Conservation (phyloP, 2,797 vertebrate species). For the Anabas testudineus region DNA sequence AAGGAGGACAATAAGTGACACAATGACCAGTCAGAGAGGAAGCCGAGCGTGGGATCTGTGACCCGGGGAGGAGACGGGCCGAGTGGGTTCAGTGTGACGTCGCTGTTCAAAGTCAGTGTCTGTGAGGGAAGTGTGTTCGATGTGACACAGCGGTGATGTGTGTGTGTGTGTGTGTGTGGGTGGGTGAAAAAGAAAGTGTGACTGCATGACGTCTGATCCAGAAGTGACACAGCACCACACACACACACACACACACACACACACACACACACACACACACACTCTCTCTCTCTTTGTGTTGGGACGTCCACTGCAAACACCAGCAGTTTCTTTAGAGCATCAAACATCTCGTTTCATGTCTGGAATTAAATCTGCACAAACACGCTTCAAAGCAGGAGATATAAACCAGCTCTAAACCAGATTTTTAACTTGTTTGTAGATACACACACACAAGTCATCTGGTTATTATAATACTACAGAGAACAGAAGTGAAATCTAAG, state of each 20-base stretch:
- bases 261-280: constrained; percentile 47
- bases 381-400: too few relatives aligned
- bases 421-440: too few relatives aligned
- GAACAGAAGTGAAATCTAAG: too few relatives aligned
- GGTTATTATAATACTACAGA: too few relatives aligned
- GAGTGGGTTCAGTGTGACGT: constrained; percentile 25
- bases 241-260: constrained; percentile 53
- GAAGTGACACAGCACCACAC: constrained; percentile 47
- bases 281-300: constrained; percentile 63
- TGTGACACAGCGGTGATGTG: constrained; percentile 29
- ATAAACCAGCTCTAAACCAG: too few relatives aligned
- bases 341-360: too few relatives aligned
- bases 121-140: neutral
- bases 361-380: too few relatives aligned
- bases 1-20: neutral
- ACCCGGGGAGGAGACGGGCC: constrained; percentile 7
- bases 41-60: constrained; percentile 4
- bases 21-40: neutral
- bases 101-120: neutral
- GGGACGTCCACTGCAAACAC: too few relatives aligned
- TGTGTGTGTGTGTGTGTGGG: constrained; percentile 3
- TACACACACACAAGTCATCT: too few relatives aligned
- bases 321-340: too few relatives aligned
- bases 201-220: constrained; percentile 45
- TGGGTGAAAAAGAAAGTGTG: constrained; percentile 45